Percentiles rank a stretch among this genome's conserved stretches.
phyloP scores from a whole-genome alignment of 2,888 invertebrate genomes.

The Mythimna albipuncta region DNA sequence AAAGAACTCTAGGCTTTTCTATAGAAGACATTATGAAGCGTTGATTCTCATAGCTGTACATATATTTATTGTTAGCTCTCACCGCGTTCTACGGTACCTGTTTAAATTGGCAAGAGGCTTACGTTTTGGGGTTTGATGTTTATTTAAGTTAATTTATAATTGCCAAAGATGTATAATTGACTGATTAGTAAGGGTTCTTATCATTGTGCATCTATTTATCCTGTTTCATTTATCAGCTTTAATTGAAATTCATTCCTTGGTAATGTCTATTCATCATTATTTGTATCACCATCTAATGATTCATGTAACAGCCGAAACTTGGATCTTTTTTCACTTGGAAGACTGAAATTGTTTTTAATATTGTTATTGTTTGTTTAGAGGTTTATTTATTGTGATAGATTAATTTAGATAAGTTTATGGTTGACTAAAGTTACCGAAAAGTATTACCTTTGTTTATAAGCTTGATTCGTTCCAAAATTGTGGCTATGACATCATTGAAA shows the following conservation, averaged over 20 bases:
- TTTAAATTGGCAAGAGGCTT: conserved; percentile 62
- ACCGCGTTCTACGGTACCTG: conserved; percentile 60
- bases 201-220: conserved; percentile 56
- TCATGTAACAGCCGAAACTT: conserved; percentile 60
- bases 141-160: conserved; percentile 69
- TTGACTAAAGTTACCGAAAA: conserved; percentile 89
- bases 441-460: conserved; percentile 87
- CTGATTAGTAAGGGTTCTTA: conserved; percentile 69
- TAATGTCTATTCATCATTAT: conserved; percentile 64
- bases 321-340: conserved; percentile 78
- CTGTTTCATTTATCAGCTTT: conserved; percentile 51
- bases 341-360: conserved; percentile 86
- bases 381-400: conserved; percentile 89
- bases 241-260: conserved; percentile 42
- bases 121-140: conserved; percentile 53
- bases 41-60: conserved; percentile 82
- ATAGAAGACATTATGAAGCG: conserved; percentile 97
- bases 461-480: conserved; percentile 80
- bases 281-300: conserved; percentile 41
- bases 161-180: conserved; percentile 80
- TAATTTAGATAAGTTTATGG: conserved; percentile 78
- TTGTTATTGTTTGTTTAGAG: conserved; percentile 86
- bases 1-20: conserved; percentile 93
- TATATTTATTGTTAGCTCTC: conserved; percentile 67
- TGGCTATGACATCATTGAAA: conserved; percentile 81